Conservation (phyloP, 2,888 invertebrate species). For the Sminthurinus aureus region DNA sequence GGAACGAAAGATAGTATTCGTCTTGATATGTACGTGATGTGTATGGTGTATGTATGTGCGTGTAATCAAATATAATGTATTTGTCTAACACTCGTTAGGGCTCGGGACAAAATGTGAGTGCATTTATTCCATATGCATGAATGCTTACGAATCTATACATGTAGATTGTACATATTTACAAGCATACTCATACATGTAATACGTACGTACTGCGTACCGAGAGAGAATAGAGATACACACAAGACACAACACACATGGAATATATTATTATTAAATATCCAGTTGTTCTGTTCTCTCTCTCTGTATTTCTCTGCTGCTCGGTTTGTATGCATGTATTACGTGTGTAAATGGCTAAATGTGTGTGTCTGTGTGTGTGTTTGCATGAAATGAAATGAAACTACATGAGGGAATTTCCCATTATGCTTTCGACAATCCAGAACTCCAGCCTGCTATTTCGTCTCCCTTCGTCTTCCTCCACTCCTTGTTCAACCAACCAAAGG, state of each 20-base stretch:
- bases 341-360: not conserved
- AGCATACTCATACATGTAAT: too few relatives aligned
- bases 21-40: not conserved
- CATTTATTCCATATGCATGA: too few relatives aligned
- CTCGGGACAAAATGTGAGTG: too few relatives aligned
- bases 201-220: too few relatives aligned
- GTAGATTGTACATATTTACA: too few relatives aligned
- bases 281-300: too few relatives aligned
- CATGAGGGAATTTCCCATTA: constrained; percentile 1
- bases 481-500: not conserved
- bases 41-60: not conserved
- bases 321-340: not conserved
- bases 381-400: not conserved
- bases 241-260: too few relatives aligned
- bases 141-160: too few relatives aligned
- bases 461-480: not conserved
- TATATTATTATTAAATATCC: too few relatives aligned
- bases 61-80: not conserved
- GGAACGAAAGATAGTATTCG: not conserved
- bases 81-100: too few relatives aligned
- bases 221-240: not conserved
- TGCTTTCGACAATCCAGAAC: not conserved
- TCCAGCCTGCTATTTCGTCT: not conserved
- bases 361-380: not conserved
- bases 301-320: not conserved